These are phyloP conservation scores for Agrotis puta DNA, from an alignment of 2,888 invertebrate species.

Conservation along the genomic window DNA sequence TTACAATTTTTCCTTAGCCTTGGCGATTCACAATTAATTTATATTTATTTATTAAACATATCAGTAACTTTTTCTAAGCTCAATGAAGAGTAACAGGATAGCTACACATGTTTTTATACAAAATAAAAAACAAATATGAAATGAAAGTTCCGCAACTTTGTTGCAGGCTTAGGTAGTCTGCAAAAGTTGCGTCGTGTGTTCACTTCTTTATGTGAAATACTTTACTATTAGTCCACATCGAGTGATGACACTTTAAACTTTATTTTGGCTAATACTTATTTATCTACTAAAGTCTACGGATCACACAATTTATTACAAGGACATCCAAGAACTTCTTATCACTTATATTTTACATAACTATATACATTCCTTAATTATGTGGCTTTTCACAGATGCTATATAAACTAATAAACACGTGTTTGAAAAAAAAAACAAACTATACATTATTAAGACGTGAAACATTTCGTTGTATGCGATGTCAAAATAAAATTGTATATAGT, in stretches of 20 bases:
- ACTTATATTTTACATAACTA: conserved; percentile 74
- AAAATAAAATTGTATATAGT: conserved; percentile 8
- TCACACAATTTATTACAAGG: conserved; percentile 83
- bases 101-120: conserved; percentile 54
- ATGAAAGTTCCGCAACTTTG: conserved; percentile 18
- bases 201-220: conserved; percentile 1
- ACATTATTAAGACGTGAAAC: conserved; percentile 17
- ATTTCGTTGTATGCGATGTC: conserved; percentile 61
- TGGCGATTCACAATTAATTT: conserved; percentile 54
- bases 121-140: conserved; percentile 19
- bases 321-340: conserved; percentile 75
- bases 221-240: conserved; percentile 6
- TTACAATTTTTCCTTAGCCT: conserved; percentile 57
- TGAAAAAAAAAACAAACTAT: conserved; percentile 1
- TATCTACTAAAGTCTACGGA: conserved; percentile 80
- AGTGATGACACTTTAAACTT: conserved; percentile 43
- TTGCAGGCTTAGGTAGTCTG: conserved; percentile 25
- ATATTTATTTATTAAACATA: conserved; percentile 42
- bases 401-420: conserved; percentile 2
- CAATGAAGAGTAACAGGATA: conserved; percentile 60
- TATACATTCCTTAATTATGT: conserved; percentile 70
- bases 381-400: conserved; percentile 26
- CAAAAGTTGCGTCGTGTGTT: conserved; percentile 37
- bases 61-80: conserved; percentile 59
- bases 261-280: conserved; percentile 73